Evolutionary conservation across 2,797 vertebrate species (phyloP), one percentile per base, ranked within the genome.

Genomic region (Columba guinea): DNA sequence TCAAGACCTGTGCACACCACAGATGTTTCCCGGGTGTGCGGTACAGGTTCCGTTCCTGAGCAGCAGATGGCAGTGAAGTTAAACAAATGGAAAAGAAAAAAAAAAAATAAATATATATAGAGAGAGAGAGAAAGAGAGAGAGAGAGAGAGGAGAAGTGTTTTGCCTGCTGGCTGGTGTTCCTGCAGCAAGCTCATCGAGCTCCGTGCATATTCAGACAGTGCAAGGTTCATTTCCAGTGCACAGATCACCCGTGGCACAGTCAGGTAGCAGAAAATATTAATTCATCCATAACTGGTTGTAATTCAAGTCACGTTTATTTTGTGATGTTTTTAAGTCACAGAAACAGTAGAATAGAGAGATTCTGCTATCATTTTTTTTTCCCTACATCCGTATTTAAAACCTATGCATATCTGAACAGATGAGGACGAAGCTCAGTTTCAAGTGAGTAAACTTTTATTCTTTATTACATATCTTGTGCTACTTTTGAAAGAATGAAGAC

Each of bases 61-160:
- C 98, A 96, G 97, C 97, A 98, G 98, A 96, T 98, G 98, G 98
- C 97, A 96, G 92, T 91, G n/a, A 95, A 86, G 97, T 96, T 97
- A 97, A 98, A 95, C 92, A 96, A 97, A 98, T 97, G 89, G 70
- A 37, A 52, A 44, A 77, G 63, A 80, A 34, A 32, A 53, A 22
- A 21, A 44, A 44, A 44, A 13, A 13, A 39, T 39, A 39, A 12
- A 39, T 39, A 14, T 39, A 39, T 39, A 39, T 39, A 39, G 37
- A 37, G 12, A 37, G 37, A 39, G 39, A 35, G 35, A 35, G 35
- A 35, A 9, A 35, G 35, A 37, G 37, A 37, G 37, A 37, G 37
- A 39, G 39, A 39, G 39, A 14, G 39, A 39, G 39, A 6, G 39
- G 39, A 39, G 14, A 39, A 4, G 9, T 4, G 39, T 21, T 93